Base-by-base conservation (phyloP, 2,797 vertebrate species). In the Sarcoramphus papa region DNA sequence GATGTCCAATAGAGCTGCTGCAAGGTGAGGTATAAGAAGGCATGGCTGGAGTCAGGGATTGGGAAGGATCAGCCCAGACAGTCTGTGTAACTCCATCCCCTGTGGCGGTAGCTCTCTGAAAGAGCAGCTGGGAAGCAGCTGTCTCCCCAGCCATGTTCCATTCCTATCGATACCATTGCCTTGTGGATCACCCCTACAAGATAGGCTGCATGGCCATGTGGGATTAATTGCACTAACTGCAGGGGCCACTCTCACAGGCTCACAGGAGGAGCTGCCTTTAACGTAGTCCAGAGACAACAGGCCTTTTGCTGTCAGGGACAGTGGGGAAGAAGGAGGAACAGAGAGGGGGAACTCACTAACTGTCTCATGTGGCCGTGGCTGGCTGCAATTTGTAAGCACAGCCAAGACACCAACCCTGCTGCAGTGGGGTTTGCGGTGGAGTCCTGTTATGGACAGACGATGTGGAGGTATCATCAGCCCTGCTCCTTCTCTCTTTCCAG, bases 401-500 rank as follows among this genome's bases (percentile, higher is more conserved):
- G n/a, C 16, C 59, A n/a, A 35, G 30, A 41, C 43, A 47, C 25
- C 28, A 47, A 2, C 43, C n/a, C 60, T 76, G 54, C 56, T n/a
- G 53, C 53, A 59, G 4, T 3, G 31, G 22, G 33, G 14, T 69
- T 88, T 90, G 43, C 0, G 0, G 21, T 20, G 27, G 33, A 43
- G 53, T 62, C 56, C 40, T 51, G 28, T 30, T 59, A 31, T 0
- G 7, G 51, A 40, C 33, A 76, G 21, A 78, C 1, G 53, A 25
- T 28, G 24, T 2, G 13, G 28, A 43, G 21, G 50, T 56, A 69
- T 33, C n/a, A 69, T 33, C n/a, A 90, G 9, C 23, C 18, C 56
- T n/a, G 54, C 24, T 84, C 41, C 50, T 84, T 70, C 33, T 81
- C 62, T n/a, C 13, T 79, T 92, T 93, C 30, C 95, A 98, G 98